Base-by-base conservation (phyloP, 30 jellyfish, hydroid and myxozoan species). In the Aurelia sp. region DNA sequence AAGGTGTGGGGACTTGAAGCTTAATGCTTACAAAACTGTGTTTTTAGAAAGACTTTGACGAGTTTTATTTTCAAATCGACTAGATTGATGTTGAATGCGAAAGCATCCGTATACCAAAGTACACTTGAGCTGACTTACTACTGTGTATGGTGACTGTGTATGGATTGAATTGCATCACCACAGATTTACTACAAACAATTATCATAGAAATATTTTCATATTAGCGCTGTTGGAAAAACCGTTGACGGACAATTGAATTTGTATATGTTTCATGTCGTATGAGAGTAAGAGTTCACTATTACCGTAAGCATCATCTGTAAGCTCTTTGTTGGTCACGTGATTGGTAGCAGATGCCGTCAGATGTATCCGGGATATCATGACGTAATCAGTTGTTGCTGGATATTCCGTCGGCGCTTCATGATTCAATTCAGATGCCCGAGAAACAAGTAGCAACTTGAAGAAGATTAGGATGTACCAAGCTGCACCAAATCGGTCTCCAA, bases 161-260 rank as follows among this genome's bases (percentile, higher is more conserved):
- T 57, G 73, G 85, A 51, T 53, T 74, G 13, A 44, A 44, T 44
- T 44, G 55, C 15, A 44, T 59, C 33, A 58, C 66, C 64, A 60
- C 41, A 76, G 66, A 31, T 21, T 60, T 76, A 64, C 37, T 61
- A 76, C 87, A 76, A 76, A 76, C 87, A 76, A 76, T 76, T 76
- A 76, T 76, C 77, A 76, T 76, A 76, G 77, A 61, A 12, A 62
- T 76, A 76, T 76, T 76, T 76, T 76, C 87, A 76, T 76, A 76
- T 33, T 40, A 22, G 4, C 23, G 13, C 87, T 76, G 60, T 59
- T 27, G 87, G 63, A 59, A 44, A 37, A 58, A 40, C 78, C 87
- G 87, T 76, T 76, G 87, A 76, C 87, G 78, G 87, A 51, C 61
- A 76, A 51, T 31, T 31, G 31, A 60, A 37, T 76, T 60, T 76